Conservation (phyloP, 1,140 invertebrate species). For the Trichonephila clavata region DNA sequence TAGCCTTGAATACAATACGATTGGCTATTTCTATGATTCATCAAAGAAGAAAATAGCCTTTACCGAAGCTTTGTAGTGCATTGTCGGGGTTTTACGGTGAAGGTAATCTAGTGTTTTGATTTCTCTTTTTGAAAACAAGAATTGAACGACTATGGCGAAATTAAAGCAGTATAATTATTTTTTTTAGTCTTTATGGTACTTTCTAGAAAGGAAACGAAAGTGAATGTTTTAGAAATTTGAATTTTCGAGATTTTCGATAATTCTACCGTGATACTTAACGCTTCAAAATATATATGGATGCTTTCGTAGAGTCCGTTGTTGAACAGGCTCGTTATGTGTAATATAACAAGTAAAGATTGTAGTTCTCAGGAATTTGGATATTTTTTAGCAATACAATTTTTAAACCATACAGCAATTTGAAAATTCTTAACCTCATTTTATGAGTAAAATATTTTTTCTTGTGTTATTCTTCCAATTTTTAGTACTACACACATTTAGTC, state of each 20-base stretch:
- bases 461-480: too few species aligned
- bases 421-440: too few species aligned
- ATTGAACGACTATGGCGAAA: neutral
- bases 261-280: too few species aligned
- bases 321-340: too few species aligned
- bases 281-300: too few species aligned
- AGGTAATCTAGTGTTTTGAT: conserved; percentile 42
- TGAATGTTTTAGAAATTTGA: neutral
- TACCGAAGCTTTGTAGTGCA: neutral
- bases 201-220: neutral
- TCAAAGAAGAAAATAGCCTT: conserved; percentile 14
- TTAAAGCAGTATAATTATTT: neutral
- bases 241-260: neutral
- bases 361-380: too few species aligned
- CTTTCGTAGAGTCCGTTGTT: too few species aligned
- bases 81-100: conserved; percentile 30
- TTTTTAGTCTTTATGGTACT: neutral
- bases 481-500: too few species aligned
- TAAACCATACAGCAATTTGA: too few species aligned
- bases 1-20: conserved; percentile 43
- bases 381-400: too few species aligned
- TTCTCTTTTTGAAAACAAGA: conserved; percentile 5
- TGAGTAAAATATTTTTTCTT: too few species aligned
- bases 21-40: conserved; percentile 5
- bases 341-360: too few species aligned